These are phyloP conservation scores for Chondrosia reniformis DNA, from an alignment of 37 sponge, comb jelly and placozoan genomes.

Conservation along the genomic window DNA sequence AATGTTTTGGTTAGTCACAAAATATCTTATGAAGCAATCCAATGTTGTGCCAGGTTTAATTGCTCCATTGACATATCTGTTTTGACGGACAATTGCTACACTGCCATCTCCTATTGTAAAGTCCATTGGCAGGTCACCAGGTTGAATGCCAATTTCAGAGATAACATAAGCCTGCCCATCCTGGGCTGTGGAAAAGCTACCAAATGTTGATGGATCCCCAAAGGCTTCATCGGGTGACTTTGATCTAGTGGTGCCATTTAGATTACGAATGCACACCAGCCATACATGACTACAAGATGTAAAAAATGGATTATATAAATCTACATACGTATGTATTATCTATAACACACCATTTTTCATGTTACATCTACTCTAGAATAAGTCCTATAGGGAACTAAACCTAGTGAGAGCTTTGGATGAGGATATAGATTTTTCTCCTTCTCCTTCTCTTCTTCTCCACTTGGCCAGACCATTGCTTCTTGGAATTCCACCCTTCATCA, in stretches of 20 bases:
- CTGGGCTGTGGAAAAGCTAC: background rate
- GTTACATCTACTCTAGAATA: too few relatives aligned
- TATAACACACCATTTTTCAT: too few relatives aligned
- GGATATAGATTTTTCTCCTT: too few relatives aligned
- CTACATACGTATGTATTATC: too few relatives aligned
- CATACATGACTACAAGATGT: background rate
- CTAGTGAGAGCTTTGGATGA: too few relatives aligned
- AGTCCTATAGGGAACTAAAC: too few relatives aligned
- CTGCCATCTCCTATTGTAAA: background rate
- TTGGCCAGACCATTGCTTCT: too few relatives aligned
- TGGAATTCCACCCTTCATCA: too few relatives aligned
- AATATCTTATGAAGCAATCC: conserved; percentile 9
- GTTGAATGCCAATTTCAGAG: background rate
- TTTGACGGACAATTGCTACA: background rate
- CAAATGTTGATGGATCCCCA: background rate
- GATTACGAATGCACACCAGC: background rate
- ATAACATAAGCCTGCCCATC: background rate
- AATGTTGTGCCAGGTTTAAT: background rate
- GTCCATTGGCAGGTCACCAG: background rate
- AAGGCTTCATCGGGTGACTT: conserved; percentile 5
- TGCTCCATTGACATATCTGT: background rate
- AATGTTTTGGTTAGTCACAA: background rate
- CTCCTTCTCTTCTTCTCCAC: too few relatives aligned
- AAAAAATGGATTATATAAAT: background rate
- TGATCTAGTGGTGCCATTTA: background rate